Percentiles rank a stretch among this genome's conserved stretches.
phyloP scores from a whole-genome alignment of 2,888 invertebrate genomes.

The Barypeithes pellucidus region DNA sequence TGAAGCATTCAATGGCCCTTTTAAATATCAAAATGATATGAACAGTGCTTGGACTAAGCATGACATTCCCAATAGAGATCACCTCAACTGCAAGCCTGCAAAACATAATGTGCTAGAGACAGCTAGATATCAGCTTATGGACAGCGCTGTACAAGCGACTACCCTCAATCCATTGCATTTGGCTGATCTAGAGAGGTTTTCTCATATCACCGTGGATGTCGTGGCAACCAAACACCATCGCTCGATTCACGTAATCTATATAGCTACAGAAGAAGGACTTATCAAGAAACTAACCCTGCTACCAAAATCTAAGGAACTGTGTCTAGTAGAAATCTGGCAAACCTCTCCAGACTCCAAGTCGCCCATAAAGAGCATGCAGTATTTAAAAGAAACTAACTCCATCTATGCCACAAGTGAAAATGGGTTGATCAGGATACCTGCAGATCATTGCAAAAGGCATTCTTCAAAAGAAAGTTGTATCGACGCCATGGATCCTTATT shows the following conservation, averaged over 20 bases:
- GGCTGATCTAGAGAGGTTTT: slow-evolving; percentile 81
- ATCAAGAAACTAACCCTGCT: slow-evolving; percentile 88
- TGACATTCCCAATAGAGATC: slow-evolving; percentile 73
- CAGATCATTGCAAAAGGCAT: slow-evolving; percentile 86
- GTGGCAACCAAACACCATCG: slow-evolving; percentile 81
- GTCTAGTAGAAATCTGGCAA: slow-evolving; percentile 90
- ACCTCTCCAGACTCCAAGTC: slow-evolving; percentile 74
- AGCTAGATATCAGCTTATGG: slow-evolving; percentile 90
- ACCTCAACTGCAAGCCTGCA: slow-evolving; percentile 76
- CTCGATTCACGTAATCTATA: slow-evolving; percentile 84
- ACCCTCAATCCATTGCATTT: slow-evolving; percentile 81
- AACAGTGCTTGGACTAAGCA: slow-evolving; percentile 85
- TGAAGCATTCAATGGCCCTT: slow-evolving; percentile 87
- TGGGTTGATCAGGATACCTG: slow-evolving; percentile 81
- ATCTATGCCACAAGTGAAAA: slow-evolving; percentile 84
- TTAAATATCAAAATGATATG: slow-evolving; percentile 86
- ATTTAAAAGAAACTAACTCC: slow-evolving; percentile 86
- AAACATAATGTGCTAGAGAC: slow-evolving; percentile 74
- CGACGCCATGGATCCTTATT: slow-evolving; percentile 93
- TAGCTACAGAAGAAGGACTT: slow-evolving; percentile 83
- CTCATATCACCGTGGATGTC: slow-evolving; percentile 87
- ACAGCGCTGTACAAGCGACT: slow-evolving; percentile 86
- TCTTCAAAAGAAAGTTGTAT: slow-evolving; percentile 81
- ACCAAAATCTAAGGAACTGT: slow-evolving; percentile 81
- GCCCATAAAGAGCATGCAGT: slow-evolving; percentile 81